Percentiles rank a stretch among this genome's conserved stretches.
Evolutionary conservation across 2,797 vertebrate genomes (phyloP).

Genomic region (Sciurus vulgaris): DNA sequence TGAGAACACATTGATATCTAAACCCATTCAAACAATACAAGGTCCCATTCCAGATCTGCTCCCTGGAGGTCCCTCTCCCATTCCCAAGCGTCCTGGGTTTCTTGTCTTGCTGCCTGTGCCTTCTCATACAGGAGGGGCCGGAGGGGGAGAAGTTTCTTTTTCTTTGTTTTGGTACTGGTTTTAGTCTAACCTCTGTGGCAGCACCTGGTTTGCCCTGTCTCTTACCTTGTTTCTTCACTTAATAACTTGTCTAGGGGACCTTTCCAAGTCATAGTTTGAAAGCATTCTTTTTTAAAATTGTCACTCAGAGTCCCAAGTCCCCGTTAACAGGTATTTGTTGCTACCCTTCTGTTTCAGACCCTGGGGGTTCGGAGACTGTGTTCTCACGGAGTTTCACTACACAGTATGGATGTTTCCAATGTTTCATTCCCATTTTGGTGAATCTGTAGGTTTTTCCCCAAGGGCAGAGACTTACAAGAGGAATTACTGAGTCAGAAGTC

Average conservation of each 20-base stretch:
- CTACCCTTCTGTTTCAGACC: not conserved
- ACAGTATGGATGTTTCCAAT: not conserved
- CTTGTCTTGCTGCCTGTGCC: not conserved
- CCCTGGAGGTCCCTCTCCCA: not conserved
- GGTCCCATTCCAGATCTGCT: not conserved
- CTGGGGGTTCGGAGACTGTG: not conserved
- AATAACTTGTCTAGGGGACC: not conserved
- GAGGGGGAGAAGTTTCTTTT: not conserved
- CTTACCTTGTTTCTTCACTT: not conserved
- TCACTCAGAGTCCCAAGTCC: not conserved
- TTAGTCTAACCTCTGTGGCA: not conserved
- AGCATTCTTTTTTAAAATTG: not conserved
- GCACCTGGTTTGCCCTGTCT: not conserved
- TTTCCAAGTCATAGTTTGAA: conserved; percentile 15
- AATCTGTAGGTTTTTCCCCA: conserved; percentile 8
- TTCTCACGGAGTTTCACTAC: not conserved
- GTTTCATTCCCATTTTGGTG: not conserved
- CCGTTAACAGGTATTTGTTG: not conserved
- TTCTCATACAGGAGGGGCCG: not conserved
- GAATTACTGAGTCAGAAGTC: conserved; percentile 58
- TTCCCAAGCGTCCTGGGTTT: not conserved
- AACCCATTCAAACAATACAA: not conserved
- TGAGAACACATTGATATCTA: not conserved
- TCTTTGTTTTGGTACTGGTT: not conserved
- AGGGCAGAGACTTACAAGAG: not conserved